Evolutionary conservation across 2,113 vertebrate species (phyloP).

Genomic region (Dicrurus megarhynchus): DNA sequence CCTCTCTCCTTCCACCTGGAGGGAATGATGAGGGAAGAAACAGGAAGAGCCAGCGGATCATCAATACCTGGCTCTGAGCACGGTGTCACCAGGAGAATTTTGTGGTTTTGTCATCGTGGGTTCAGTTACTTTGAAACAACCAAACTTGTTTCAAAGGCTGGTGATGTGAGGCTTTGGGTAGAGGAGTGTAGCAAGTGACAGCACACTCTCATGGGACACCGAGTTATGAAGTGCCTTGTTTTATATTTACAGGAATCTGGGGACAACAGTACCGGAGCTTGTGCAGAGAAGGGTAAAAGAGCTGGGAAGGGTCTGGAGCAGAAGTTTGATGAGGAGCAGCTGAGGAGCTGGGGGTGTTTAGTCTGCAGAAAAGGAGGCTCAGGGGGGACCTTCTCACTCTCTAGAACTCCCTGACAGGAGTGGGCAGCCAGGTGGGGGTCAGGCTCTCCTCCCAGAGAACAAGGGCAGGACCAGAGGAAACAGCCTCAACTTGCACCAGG

Average conservation of each 20-base stretch:
- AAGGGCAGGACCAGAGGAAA: not conserved
- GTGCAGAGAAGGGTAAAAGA: not conserved
- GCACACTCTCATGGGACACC: not conserved
- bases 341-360: not conserved
- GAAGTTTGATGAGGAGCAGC: not conserved
- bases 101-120: not conserved
- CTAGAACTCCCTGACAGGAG: not conserved
- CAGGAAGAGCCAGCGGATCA: not conserved
- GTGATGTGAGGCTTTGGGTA: not conserved
- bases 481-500: fast-evolving
- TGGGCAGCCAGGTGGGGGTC: not conserved
- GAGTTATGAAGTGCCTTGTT: not conserved
- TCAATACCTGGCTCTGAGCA: not conserved
- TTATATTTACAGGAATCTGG: not conserved
- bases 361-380: not conserved
- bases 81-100: not conserved
- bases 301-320: not conserved
- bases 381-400: not conserved
- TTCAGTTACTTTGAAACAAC: too few relatives aligned
- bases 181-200: not conserved
- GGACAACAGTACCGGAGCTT: fast-evolving
- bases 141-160: not conserved
- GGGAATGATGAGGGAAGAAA: not conserved
- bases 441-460: not conserved
- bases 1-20: not conserved